Conservation (phyloP, 2,888 invertebrate species). For the Perizoma affinitatum region DNA sequence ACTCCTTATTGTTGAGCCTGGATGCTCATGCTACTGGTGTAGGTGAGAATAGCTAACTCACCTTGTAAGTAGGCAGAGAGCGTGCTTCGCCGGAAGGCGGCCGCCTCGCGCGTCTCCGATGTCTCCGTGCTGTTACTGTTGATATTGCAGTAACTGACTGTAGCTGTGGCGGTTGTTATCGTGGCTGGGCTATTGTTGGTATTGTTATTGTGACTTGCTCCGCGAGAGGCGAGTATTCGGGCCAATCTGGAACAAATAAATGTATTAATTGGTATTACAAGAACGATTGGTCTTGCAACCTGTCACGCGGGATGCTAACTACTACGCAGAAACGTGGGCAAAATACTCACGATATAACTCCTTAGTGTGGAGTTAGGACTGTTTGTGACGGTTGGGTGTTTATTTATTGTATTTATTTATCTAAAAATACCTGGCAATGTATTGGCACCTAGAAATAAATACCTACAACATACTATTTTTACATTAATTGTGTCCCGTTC, state of each 20-base stretch:
- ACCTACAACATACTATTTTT: no score
- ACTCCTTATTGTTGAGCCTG: no score
- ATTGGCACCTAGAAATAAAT: no score
- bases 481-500: no score
- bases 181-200: conserved; percentile 35
- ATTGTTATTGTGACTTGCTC: conserved; percentile 67
- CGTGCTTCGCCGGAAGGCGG: conserved; percentile 92
- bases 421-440: no score
- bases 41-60: conserved; percentile 51
- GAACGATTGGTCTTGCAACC: neutral
- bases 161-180: conserved; percentile 48
- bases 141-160: conserved; percentile 69
- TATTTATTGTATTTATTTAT: no score
- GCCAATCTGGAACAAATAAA: conserved; percentile 83
- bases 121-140: conserved; percentile 86
- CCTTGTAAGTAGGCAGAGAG: conserved; percentile 75
- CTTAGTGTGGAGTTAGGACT: no score
- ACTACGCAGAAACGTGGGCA: no score
- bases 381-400: no score
- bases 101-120: conserved; percentile 90
- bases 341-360: no score
- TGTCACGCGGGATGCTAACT: no score
- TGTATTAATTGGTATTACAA: neutral
- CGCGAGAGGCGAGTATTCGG: conserved; percentile 93
- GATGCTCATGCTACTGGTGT: no score